These are phyloP conservation scores for Pipistrellus kuhlii DNA, from an alignment of 2,797 vertebrate species.

Conservation along the genomic window DNA sequence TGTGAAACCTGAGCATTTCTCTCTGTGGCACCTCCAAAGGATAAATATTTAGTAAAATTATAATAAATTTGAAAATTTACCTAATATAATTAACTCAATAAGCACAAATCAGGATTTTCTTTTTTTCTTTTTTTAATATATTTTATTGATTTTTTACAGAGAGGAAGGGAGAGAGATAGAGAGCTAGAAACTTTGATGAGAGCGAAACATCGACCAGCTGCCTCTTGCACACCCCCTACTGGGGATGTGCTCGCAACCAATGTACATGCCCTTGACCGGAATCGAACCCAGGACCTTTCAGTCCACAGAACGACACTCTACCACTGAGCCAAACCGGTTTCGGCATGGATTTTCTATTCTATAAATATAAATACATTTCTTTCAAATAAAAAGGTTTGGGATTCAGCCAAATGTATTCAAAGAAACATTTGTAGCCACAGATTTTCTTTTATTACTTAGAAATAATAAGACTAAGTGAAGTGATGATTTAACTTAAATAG, in stretches of 20 bases:
- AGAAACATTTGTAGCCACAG: not conserved
- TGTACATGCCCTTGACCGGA: too few species aligned
- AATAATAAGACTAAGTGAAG: constrained; percentile 50
- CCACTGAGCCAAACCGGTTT: too few species aligned
- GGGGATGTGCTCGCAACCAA: too few species aligned
- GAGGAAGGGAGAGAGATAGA: too few species aligned
- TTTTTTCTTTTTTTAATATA: too few species aligned
- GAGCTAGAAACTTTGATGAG: too few species aligned
- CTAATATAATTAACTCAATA: not conserved
- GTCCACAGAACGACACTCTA: too few species aligned
- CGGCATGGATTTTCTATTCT: not conserved
- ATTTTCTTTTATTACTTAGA: constrained; percentile 45
- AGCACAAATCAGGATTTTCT: not conserved
- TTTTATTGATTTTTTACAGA: too few species aligned
- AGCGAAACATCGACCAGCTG: too few species aligned
- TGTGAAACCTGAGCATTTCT: not conserved
- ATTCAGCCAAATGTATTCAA: constrained; percentile 4
- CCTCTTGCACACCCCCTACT: too few species aligned
- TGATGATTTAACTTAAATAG: constrained; percentile 5
- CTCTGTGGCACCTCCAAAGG: not conserved
- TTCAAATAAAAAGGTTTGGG: constrained; percentile 18
- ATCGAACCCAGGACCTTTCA: too few species aligned
- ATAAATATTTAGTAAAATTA: not conserved
- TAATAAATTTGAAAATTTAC: constrained; percentile 7
- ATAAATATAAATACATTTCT: not conserved